Percentiles rank a stretch among this genome's conserved stretches.
phyloP scores from a whole-genome alignment of 2,797 vertebrate genomes.

The Pseudochirops corinnae region DNA sequence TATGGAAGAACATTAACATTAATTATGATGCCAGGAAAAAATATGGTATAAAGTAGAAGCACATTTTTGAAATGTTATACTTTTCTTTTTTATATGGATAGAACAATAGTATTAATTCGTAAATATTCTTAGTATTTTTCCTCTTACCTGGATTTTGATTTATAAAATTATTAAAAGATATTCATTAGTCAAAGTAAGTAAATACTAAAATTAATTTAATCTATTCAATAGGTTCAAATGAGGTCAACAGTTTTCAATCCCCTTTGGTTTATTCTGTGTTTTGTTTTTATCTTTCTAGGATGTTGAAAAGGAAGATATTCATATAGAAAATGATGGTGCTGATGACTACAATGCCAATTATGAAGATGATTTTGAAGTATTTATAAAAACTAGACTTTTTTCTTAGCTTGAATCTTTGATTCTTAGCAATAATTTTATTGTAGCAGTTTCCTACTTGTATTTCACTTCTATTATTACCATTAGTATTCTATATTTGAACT shows the following conservation, averaged over 20 bases:
- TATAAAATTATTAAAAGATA: constrained; percentile 40
- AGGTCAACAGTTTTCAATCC: neutral
- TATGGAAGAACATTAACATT: neutral
- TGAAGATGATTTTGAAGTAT: constrained; percentile 97
- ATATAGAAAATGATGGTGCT: constrained; percentile 75
- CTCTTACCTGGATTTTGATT: constrained; percentile 32
- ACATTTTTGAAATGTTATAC: neutral
- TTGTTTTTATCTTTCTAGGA: constrained; percentile 79
- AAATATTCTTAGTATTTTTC: neutral
- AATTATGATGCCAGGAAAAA: neutral
- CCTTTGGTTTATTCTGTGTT: constrained; percentile 42
- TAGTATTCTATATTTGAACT: neutral
- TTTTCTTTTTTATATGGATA: neutral
- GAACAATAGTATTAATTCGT: neutral
- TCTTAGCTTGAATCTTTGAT: constrained; percentile 41
- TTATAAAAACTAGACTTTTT: constrained; percentile 53
- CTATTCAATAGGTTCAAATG: constrained; percentile 33
- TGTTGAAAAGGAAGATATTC: constrained; percentile 75
- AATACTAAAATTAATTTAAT: constrained; percentile 5
- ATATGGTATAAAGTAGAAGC: neutral
- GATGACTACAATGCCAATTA: constrained; percentile 83
- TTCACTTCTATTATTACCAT: neutral
- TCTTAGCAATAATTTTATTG: constrained; percentile 20
- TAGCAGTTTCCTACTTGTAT: neutral
- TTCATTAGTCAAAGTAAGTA: neutral